Evolutionary conservation across 2,888 invertebrate genomes (phyloP).

Genomic region (Thecocarcelia acutangulata): DNA sequence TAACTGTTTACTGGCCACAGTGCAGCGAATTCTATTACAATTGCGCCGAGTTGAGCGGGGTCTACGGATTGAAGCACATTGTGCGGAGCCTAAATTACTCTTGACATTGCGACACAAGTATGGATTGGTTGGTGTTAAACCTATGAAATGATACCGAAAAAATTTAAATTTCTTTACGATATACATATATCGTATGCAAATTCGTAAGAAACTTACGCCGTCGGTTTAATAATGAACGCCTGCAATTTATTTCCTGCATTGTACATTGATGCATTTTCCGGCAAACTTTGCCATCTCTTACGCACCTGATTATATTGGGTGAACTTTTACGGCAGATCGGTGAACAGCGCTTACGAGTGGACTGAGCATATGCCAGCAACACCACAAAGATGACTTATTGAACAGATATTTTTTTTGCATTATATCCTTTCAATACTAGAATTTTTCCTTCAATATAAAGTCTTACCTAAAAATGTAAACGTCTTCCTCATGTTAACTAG

Average conservation of each 20-base stretch:
- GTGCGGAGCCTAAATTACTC: constrained; percentile 36
- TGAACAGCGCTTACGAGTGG: constrained; percentile 24
- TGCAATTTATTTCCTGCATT: constrained; percentile 74
- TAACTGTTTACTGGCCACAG: constrained; percentile 47
- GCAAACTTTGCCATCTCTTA: constrained; percentile 69
- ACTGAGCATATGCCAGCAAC: constrained; percentile 41
- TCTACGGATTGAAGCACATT: constrained; percentile 45
- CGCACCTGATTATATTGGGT: constrained; percentile 68
- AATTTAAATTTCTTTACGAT: no score
- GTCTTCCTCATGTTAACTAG: constrained; percentile 53
- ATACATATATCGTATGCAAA: no score
- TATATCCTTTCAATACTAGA: background rate
- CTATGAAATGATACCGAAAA: background rate
- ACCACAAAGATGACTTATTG: constrained; percentile 37
- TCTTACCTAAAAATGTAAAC: constrained; percentile 48
- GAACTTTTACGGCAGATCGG: constrained; percentile 68
- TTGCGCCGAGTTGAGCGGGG: constrained; percentile 12
- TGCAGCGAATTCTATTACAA: constrained; percentile 54
- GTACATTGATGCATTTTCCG: constrained; percentile 72
- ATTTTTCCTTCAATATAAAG: background rate
- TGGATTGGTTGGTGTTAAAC: background rate
- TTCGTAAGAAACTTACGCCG: constrained; percentile 27
- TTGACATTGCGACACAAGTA: constrained; percentile 51
- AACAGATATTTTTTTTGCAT: background rate
- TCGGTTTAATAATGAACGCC: constrained; percentile 8